These are phyloP conservation scores for Ondatra zibethicus DNA, from an alignment of 2,113 vertebrate species.

Conservation along the genomic window DNA sequence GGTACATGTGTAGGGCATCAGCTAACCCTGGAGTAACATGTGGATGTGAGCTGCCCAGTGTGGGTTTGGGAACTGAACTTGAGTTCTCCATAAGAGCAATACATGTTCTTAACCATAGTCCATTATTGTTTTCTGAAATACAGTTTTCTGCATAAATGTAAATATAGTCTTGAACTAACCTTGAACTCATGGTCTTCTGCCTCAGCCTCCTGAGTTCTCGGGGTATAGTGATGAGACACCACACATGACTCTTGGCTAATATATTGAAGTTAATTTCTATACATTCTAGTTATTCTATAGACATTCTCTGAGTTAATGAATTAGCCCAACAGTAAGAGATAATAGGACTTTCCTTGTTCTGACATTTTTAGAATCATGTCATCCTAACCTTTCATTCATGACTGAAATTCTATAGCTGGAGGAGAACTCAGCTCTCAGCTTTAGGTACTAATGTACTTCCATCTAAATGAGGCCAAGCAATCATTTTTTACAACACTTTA, in stretches of 20 bases:
- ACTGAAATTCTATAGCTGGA: not conserved
- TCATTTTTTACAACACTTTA: not conserved
- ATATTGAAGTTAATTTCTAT: not conserved
- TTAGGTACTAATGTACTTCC: not conserved
- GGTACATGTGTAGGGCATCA: not conserved
- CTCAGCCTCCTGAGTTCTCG: not conserved
- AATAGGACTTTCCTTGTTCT: not conserved
- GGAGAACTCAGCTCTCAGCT: not conserved
- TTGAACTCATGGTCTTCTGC: no score
- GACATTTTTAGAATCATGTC: conserved; percentile 22
- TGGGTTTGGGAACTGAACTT: not conserved
- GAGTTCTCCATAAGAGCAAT: not conserved
- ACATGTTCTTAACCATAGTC: not conserved
- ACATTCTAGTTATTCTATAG: not conserved
- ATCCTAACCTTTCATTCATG: not conserved
- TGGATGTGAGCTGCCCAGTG: not conserved
- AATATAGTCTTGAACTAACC: not conserved
- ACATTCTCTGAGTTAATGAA: not conserved
- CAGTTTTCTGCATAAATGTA: not conserved
- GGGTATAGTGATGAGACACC: not conserved
- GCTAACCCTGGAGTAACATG: not conserved
- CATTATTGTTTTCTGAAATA: not conserved
- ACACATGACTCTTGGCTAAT: not conserved
- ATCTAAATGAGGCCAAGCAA: not conserved
- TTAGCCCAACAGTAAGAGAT: not conserved